Evolutionary conservation across 2,888 invertebrate species (phyloP).

Genomic region (Spilosoma lubricipeda): DNA sequence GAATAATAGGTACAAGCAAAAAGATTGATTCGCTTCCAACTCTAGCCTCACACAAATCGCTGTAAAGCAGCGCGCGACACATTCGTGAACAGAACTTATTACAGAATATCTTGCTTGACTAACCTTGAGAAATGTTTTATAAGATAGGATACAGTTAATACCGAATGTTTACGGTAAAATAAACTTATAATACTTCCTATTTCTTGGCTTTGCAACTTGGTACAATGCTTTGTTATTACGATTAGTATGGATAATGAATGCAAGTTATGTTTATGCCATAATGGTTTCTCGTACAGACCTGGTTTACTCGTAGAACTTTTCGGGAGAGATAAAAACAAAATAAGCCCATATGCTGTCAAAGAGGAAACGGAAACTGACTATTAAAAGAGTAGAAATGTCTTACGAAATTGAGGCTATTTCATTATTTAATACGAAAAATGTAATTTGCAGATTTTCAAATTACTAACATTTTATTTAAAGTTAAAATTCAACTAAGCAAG

Average conservation of each 20-base stretch:
- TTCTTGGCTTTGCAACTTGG: neutral
- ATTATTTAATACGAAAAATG: neutral
- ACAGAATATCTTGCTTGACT: conserved; percentile 6
- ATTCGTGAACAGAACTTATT: neutral
- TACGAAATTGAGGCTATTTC: neutral
- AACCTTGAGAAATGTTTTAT: neutral
- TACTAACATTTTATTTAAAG: neutral
- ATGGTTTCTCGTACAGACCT: neutral
- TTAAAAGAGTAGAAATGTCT: neutral
- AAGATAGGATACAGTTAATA: neutral
- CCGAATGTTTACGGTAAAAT: neutral
- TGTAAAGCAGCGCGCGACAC: neutral
- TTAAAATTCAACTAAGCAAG: neutral
- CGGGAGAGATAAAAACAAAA: no score
- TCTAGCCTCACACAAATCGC: conserved; percentile 4
- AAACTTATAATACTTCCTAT: neutral
- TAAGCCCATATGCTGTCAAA: neutral
- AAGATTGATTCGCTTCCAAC: conserved; percentile 47
- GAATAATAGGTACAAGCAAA: conserved; percentile 38
- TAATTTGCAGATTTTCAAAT: neutral
- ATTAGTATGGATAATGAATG: neutral
- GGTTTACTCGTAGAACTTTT: neutral
- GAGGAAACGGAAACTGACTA: neutral
- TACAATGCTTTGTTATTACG: neutral
- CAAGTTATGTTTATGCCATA: neutral